These are phyloP conservation scores for Phaonia tiefii DNA, from an alignment of 2,888 invertebrate genomes.

Conservation along the genomic window DNA sequence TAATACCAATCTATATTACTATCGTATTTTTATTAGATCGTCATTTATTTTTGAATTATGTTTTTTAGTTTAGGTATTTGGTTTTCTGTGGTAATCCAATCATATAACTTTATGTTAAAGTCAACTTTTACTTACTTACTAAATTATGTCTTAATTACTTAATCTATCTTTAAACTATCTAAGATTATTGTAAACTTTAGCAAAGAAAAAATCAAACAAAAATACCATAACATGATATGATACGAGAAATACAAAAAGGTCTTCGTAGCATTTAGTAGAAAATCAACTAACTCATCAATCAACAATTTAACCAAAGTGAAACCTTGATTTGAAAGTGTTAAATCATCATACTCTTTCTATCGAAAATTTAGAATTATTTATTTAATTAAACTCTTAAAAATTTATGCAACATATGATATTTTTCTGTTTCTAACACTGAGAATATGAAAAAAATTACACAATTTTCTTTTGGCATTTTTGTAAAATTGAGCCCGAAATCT, in stretches of 20 bases:
- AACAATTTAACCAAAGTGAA: not conserved
- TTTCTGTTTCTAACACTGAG: slow-evolving; percentile 40
- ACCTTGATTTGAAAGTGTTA: slow-evolving; percentile 1
- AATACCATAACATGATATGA: slow-evolving; percentile 7
- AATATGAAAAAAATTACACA: not conserved
- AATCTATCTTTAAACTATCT: slow-evolving; percentile 5
- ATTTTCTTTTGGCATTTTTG: slow-evolving; percentile 49
- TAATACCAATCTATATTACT: no score
- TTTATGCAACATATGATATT: no score
- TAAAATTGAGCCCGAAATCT: slow-evolving; percentile 16
- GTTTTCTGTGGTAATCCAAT: not conserved
- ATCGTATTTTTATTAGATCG: not conserved
- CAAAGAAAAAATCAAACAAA: not conserved
- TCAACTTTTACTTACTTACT: not conserved
- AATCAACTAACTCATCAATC: not conserved
- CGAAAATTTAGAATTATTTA: slow-evolving; percentile 4
- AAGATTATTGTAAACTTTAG: slow-evolving; percentile 13
- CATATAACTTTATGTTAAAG: not conserved
- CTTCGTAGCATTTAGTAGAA: not conserved
- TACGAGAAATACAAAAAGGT: slow-evolving; percentile 2
- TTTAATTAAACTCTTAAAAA: slow-evolving; percentile 28
- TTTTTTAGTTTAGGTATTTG: not conserved
- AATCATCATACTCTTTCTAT: slow-evolving; percentile 7
- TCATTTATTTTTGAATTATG: not conserved
- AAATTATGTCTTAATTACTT: not conserved